Percentiles rank a stretch among this genome's conserved stretches.
Conservation (phyloP, 1,140 invertebrate species). For the Elysia chlorotica region DNA sequence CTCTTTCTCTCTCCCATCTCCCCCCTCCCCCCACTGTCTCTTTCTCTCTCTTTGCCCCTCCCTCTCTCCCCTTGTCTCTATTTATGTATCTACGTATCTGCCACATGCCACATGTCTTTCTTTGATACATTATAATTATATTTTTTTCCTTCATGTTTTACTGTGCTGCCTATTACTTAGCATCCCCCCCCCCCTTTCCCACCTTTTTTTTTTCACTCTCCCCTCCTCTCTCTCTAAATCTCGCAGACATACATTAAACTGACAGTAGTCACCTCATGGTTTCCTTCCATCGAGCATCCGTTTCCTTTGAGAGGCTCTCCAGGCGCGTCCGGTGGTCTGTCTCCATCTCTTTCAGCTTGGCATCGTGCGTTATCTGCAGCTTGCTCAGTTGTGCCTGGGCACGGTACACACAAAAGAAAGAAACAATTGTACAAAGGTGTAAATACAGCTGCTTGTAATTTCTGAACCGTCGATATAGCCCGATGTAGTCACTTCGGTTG, state of each 20-base stretch:
- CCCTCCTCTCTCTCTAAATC: too few relatives aligned
- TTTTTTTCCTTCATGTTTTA: neutral
- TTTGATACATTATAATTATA: neutral
- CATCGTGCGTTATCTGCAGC: slow-evolving; percentile 38
- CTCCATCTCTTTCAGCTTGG: slow-evolving; percentile 41
- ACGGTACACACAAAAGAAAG: slow-evolving; percentile 17
- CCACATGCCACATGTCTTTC: neutral
- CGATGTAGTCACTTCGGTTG: neutral
- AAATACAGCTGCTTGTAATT: neutral
- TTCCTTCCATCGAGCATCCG: slow-evolving; percentile 57
- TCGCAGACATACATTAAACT: too few relatives aligned
- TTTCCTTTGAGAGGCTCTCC: slow-evolving; percentile 46
- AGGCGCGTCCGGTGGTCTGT: slow-evolving; percentile 47
- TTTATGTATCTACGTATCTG: neutral
- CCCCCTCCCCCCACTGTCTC: too few relatives aligned
- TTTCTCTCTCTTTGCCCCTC: too few relatives aligned
- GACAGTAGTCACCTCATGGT: slow-evolving; percentile 53
- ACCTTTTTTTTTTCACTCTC: too few relatives aligned
- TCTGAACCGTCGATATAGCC: neutral
- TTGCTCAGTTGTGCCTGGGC: slow-evolving; percentile 55
- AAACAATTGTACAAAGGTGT: neutral
- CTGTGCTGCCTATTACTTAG: neutral
- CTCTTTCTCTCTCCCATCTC: too few relatives aligned
- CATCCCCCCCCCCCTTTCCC: neutral
- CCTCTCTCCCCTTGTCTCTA: too few relatives aligned